Evolutionary conservation across 1,140 invertebrate genomes (phyloP), one percentile per base, ranked within the genome.

Genomic region (Leptopilina clavipes): DNA sequence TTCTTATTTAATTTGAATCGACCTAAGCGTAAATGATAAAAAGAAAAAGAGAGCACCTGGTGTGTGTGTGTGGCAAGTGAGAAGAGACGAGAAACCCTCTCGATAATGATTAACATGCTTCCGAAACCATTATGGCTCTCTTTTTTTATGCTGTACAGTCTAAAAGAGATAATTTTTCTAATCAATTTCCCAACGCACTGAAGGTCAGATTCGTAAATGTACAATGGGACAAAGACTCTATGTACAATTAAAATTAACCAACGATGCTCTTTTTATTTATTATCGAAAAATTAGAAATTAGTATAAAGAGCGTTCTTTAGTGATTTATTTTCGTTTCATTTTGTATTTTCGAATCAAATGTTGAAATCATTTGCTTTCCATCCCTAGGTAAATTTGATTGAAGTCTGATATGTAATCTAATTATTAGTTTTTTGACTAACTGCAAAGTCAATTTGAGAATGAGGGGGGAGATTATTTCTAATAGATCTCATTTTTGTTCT

Each of bases 1-100:
- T 31, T 19, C 71, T 81, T 85, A 85, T 85, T 84, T 84, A 84
- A 85, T 79, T 85, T 75, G 78, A 85, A 22, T 56, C 76, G 71
- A 75, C 18, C 82, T 81, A 81, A 79, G 75, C 73, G 52, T 85
- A 82, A 76, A 45, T 83, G 79, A 83, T 71, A 74, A 22, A 79
- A 71, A 76, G 71, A 72, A 79, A 71, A 22, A 19, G 12, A 72
- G 74, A 77, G 40, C 72, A 72, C 73, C 75, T 75, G 40, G 59
- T 70, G 25, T 31, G 25, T 31, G 25, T 40, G 7, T 9, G 18
- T 52, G 44, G 19, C 40, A 44, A 48, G 65, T 44, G 74, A 78
- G 59, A 19, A 12, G 52, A 18, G 14, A 70, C 72, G 37, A 40
- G 9, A 40, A 40, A 40, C n/a, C n/a, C n/a, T n/a, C n/a, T 44